Evolutionary conservation across 2,797 vertebrate genomes (phyloP), one percentile per base, ranked within the genome.

Genomic region (Xenops minutus): DNA sequence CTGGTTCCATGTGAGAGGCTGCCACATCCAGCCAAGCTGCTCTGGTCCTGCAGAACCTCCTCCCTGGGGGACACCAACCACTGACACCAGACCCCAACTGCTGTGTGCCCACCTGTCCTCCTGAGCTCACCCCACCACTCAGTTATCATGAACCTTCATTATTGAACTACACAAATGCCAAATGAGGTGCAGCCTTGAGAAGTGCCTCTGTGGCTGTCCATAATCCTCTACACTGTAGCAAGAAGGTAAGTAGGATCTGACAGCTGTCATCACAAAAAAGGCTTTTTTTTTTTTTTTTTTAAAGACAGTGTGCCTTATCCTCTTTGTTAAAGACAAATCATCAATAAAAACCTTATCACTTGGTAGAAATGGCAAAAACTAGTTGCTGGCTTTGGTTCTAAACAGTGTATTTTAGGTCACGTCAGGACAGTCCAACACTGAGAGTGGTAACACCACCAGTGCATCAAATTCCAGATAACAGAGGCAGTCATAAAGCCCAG

Each of bases 361-460:
- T 79, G 56, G 41, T 92, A 88, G 88, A 96, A 92, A 95, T 37
- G 71, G 95, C 68, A 92, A 95, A 36, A 91, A 89, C 32, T 64
- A 85, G 88, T 78, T 84, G 71, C 77, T 44, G 22, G 54, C 41
- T 96, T 81, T 74, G 30, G 51, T 92, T 94, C 78, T 74, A 66
- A 91, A 95, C 73, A 37, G 88, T 71, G 93, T 84, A 72, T 80
- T 86, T 52, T 41, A 95, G 97, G 96, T 97, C 95, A 94, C 24
- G 7, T 93, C 89, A 95, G 96, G 95, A 95, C 92, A 97, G 88
- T 62, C 56, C 37, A 76, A 36, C 3, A 6, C 52, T 10, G 12
- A 66, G 66, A 89, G 55, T 12, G 2, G 86, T 74, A 76, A 24
- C 68, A 30, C 39, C 76, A 69, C 14, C 72, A 59, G 54, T 9